phyloP scores from a whole-genome alignment of 37 sponge, comb jelly and placozoan species.

The Dysidea cf. avara region DNA sequence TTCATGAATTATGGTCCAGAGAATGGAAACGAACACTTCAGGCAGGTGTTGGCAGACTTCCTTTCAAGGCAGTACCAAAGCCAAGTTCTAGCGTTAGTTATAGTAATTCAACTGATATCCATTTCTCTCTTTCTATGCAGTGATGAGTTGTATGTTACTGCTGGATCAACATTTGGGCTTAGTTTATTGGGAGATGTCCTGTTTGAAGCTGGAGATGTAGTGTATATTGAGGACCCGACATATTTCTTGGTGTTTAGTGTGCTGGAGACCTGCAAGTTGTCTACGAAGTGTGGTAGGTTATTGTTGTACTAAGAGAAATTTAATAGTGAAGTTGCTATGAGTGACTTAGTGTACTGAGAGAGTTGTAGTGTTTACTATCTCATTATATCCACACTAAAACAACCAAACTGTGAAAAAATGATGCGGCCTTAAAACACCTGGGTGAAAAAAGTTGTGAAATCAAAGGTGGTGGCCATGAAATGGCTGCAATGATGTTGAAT shows the following conservation, averaged over 20 bases:
- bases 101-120: no score
- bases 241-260: conserved; percentile 65
- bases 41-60: conserved; percentile 59
- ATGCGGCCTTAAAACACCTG: no score
- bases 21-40: conserved; percentile 41
- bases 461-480: no score
- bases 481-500: no score
- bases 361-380: no score
- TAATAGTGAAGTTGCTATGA: no score
- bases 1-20: conserved; percentile 82
- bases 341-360: no score
- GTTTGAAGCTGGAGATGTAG: conserved; percentile 65
- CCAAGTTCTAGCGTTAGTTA: conserved; percentile 56
- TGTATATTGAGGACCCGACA: conserved; percentile 69
- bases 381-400: no score
- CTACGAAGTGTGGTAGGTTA: background rate
- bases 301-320: no score
- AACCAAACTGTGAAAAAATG: no score
- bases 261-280: background rate
- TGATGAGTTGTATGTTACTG: conserved; percentile 51
- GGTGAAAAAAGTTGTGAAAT: no score
- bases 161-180: conserved; percentile 75
- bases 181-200: conserved; percentile 35
- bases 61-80: conserved; percentile 55
- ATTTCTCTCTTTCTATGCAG: conserved; percentile 17